phyloP scores from a whole-genome alignment of 2,113 vertebrate species.

The sheep (Ovis aries) region DNA sequence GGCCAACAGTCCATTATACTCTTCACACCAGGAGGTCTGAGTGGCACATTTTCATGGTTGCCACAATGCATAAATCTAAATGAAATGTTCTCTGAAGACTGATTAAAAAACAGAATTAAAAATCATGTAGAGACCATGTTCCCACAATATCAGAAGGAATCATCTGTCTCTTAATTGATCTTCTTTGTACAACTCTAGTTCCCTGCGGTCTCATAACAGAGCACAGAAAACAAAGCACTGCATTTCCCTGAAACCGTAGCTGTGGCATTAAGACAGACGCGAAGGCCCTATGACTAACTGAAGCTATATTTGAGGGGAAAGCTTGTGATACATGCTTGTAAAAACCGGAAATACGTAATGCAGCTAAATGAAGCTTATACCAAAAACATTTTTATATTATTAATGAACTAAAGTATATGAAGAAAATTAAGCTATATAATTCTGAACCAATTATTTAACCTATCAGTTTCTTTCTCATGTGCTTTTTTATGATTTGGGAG shows the following conservation, averaged over 20 bases:
- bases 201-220: neutral
- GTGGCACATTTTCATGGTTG: neutral
- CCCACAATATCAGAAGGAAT: conserved; percentile 13
- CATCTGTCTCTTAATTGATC: neutral
- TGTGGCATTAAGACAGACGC: neutral
- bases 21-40: neutral
- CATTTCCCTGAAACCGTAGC: neutral
- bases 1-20: neutral
- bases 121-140: neutral
- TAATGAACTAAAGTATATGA: neutral
- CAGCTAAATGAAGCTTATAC: neutral
- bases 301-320: no score
- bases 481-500: neutral
- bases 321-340: neutral
- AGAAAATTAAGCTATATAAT: neutral
- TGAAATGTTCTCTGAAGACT: neutral
- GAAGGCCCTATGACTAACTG: neutral
- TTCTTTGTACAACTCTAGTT: neutral
- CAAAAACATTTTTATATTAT: neutral
- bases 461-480: neutral
- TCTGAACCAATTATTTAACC: neutral
- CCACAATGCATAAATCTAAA: neutral
- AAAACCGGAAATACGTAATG: neutral
- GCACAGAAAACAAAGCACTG: neutral
- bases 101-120: neutral